Conservation (phyloP, 2,888 invertebrate species). For the Polyploca ridens region DNA sequence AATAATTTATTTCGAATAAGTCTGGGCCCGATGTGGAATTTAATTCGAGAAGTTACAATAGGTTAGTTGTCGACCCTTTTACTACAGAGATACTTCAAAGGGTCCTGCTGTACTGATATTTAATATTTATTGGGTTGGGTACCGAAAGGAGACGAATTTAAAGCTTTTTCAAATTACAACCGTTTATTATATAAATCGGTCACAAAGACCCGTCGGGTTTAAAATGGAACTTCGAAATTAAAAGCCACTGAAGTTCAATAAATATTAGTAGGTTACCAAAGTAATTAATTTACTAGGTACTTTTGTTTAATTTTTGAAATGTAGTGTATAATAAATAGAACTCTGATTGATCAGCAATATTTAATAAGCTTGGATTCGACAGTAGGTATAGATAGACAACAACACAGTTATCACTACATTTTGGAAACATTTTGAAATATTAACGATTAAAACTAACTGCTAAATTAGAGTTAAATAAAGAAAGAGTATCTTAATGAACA, state of each 20-base stretch:
- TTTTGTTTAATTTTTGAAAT: not conserved
- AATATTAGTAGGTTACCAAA: not conserved
- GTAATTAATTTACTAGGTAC: not conserved
- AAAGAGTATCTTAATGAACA: too few relatives aligned
- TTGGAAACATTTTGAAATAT: too few relatives aligned
- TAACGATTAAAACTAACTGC: too few relatives aligned
- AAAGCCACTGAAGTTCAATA: constrained; percentile 9
- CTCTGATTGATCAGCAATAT: not conserved
- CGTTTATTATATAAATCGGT: constrained; percentile 21
- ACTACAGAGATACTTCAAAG: constrained; percentile 63
- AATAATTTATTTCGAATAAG: constrained; percentile 25
- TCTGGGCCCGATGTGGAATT: constrained; percentile 57
- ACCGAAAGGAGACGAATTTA: constrained; percentile 31
- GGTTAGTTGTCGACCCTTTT: constrained; percentile 64
- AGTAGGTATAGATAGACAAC: too few relatives aligned
- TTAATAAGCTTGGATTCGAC: too few relatives aligned
- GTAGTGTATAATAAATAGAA: not conserved
- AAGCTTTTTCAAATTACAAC: constrained; percentile 31
- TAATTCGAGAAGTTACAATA: constrained; percentile 70
- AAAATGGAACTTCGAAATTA: not conserved
- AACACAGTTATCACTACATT: too few relatives aligned
- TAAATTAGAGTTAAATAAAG: too few relatives aligned
- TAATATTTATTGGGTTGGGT: constrained; percentile 59
- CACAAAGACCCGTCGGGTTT: constrained; percentile 7
- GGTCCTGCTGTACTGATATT: constrained; percentile 55